phyloP scores from a whole-genome alignment of 2,113 vertebrate species.

The Microcebus tavaratra region DNA sequence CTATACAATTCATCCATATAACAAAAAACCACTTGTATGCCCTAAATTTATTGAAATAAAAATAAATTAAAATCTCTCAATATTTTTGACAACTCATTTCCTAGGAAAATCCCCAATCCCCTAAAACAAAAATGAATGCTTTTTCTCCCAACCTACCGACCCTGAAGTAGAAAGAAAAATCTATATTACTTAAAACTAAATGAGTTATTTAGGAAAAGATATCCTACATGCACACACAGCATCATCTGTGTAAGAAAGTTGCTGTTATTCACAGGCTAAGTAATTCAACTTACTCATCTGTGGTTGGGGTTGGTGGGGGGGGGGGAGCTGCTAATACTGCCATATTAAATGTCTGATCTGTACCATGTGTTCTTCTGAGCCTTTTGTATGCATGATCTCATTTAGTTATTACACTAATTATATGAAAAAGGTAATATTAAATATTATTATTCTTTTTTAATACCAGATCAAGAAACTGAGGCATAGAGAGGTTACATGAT shows the following conservation, averaged over 20 bases:
- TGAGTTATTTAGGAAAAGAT: background rate
- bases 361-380: background rate
- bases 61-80: background rate
- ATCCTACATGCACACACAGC: background rate
- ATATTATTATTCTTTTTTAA: background rate
- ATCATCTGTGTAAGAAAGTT: background rate
- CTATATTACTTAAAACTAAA: background rate
- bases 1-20: too few species aligned
- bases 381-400: background rate
- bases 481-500: rapidly evolving
- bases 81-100: background rate
- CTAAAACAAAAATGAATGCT: background rate
- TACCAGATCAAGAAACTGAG: background rate
- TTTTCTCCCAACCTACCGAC: background rate
- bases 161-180: background rate
- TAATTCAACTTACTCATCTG: background rate
- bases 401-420: background rate
- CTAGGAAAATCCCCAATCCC: background rate
- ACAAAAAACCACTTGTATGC: too few species aligned
- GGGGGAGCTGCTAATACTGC: background rate
- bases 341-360: background rate
- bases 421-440: background rate
- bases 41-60: too few species aligned
- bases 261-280: background rate
- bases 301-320: background rate